Conservation (phyloP, 2,797 vertebrate genomes). For the Enteromius anoplus region DNA sequence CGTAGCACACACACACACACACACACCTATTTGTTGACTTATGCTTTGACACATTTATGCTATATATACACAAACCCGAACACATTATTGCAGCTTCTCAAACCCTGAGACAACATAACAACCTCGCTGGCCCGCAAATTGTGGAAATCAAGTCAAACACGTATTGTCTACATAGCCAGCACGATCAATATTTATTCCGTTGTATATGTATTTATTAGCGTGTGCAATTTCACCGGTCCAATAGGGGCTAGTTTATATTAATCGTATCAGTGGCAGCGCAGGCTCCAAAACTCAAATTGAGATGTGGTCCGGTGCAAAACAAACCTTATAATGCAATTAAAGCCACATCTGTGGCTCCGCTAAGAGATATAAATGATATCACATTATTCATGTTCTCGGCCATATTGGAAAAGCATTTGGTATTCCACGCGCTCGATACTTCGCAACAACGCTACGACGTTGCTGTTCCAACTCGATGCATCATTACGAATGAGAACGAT, state of each 20-base stretch:
- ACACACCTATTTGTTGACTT: conserved; percentile 20
- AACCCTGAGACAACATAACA: conserved; percentile 37
- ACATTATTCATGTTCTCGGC: conserved; percentile 67
- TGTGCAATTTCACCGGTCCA: conserved; percentile 66
- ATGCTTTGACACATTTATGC: conserved; percentile 45
- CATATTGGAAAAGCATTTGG: conserved; percentile 70
- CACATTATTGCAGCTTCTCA: conserved; percentile 24
- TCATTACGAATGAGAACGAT: conserved; percentile 41
- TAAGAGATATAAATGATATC: conserved; percentile 65
- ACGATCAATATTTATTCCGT: conserved; percentile 72
- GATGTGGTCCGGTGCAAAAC: conserved; percentile 67
- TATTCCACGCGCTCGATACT: conserved; percentile 62
- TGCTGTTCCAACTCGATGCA: conserved; percentile 55
- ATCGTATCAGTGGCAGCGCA: conserved; percentile 67
- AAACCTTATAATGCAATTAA: conserved; percentile 69
- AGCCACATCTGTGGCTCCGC: conserved; percentile 56
- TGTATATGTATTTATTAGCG: conserved; percentile 70
- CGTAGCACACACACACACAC: conserved; percentile 19
- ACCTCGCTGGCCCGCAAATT: conserved; percentile 47
- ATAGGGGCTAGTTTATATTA: conserved; percentile 66
- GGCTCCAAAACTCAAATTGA: conserved; percentile 68
- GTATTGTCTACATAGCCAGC: conserved; percentile 60
- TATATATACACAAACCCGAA: conserved; percentile 12
- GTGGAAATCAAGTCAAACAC: conserved; percentile 66
- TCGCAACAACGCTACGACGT: conserved; percentile 55